Base-by-base conservation (phyloP, 2,113 vertebrate species). In the Colaptes auratus region DNA sequence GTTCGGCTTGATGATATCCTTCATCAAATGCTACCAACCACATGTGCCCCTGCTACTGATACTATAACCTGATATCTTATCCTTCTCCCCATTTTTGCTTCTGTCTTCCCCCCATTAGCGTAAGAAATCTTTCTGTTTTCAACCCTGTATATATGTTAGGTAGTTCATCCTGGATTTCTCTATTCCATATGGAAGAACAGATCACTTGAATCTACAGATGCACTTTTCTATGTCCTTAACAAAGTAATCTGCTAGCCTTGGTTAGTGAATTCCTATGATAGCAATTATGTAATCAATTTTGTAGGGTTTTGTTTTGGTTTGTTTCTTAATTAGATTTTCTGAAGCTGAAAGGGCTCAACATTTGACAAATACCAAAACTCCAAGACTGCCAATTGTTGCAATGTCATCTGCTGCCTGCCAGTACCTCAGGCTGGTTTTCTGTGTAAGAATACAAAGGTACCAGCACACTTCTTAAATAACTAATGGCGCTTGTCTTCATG, bases 381-480 rank as follows among this genome's bases (percentile, higher is more conserved):
- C 31, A 50, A 91, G 48, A 33, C 67, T 63, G 69, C 25, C 12
- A 17, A 31, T 19, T 44, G 50, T 9, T 79, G 67, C 35, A 73
- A 33, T n/a, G 82, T 23, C 56, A 23, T 72, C n/a, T 84, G 21
- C 13, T 60, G 75, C 31, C 71, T 72, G 67, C 63, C 12, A 17
- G 67, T 10, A 27, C 4, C 35, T 75, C 75, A 69, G 66, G 25
- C 48, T 33, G 70, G 79, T 84, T 72, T 91, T 46, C 53, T 48
- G 44, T 30, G 72, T 50, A 75, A 76, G 76, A 79, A 69, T 0
- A 65, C 44, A n/a, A 69, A 82, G 77, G 58, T 55, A 63, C 28
- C 75, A 82, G 79, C 44, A 92, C n/a, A 39, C 56, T 73, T 76
- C 75, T 69, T 67, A 88, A 73, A 77, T 86, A 94, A 94, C 80